A percentile compares a stretch with the other conserved stretches of the same genome.
Evolutionary conservation across 2,888 invertebrate genomes (phyloP).

Genomic region (Empis livida): DNA sequence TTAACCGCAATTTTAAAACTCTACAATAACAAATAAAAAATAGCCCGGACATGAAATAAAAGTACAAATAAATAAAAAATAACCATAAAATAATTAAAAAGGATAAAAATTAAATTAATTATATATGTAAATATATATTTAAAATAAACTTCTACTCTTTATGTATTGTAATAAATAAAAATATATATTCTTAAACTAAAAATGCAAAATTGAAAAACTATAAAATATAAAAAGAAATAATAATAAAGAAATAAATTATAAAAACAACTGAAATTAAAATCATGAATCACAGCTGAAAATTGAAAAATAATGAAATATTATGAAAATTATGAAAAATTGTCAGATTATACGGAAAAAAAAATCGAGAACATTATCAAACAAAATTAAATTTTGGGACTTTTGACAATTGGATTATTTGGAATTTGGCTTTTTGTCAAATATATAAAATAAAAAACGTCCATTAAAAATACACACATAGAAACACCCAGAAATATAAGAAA

Average conservation of each 20-base stretch:
- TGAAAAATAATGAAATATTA: no score
- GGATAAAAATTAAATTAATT: not conserved
- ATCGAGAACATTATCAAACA: no score
- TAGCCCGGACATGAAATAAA: not conserved
- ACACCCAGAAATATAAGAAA: not conserved
- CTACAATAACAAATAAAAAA: not conserved
- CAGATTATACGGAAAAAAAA: no score
- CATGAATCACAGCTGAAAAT: no score
- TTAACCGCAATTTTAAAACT: not conserved
- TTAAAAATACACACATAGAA: not conserved
- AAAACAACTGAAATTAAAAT: no score
- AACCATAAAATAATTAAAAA: not conserved
- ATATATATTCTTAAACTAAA: not conserved
- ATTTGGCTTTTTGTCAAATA: no score
- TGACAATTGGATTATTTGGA: no score
- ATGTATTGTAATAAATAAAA: not conserved
- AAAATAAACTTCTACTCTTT: not conserved
- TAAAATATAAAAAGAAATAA: no score
- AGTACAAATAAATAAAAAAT: not conserved
- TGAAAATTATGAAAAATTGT: no score
- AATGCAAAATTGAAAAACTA: conserved; percentile 5
- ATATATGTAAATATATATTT: not conserved
- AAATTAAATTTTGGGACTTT: no score
- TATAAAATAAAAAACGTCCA: no score
- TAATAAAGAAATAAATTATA: no score